Conservation (phyloP, 2,113 vertebrate genomes). For the Murina feae region DNA sequence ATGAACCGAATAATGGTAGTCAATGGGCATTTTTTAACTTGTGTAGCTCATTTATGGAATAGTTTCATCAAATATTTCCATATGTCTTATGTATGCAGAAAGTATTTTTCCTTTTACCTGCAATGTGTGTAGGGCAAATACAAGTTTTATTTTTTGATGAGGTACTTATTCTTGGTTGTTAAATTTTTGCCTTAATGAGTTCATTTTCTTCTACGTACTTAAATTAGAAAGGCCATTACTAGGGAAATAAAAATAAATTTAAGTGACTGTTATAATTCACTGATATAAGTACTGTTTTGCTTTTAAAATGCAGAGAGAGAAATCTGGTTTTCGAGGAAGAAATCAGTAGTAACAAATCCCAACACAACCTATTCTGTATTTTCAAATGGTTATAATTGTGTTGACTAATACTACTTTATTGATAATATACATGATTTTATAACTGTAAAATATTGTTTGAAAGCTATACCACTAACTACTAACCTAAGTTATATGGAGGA, state of each 20-base stretch:
- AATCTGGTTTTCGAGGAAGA: neutral
- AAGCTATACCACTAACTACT: neutral
- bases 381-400: neutral
- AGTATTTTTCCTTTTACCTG: neutral
- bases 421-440: neutral
- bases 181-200: constrained; percentile 13
- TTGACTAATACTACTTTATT: neutral
- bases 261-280: neutral
- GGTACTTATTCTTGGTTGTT: neutral
- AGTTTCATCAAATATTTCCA: constrained; percentile 22
- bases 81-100: neutral
- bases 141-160: neutral
- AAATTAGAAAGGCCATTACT: neutral
- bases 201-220: neutral
- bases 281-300: neutral
- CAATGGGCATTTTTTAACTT: neutral
- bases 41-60: neutral
- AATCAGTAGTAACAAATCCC: constrained; percentile 1
- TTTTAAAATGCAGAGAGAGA: constrained; percentile 38
- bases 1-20: neutral
- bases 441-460: constrained; percentile 12
- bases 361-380: neutral
- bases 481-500: neutral
- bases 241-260: neutral
- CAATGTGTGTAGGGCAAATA: neutral